These are phyloP conservation scores for Cephalopterus ornatus DNA, from an alignment of 2,113 vertebrate species.

Conservation along the genomic window DNA sequence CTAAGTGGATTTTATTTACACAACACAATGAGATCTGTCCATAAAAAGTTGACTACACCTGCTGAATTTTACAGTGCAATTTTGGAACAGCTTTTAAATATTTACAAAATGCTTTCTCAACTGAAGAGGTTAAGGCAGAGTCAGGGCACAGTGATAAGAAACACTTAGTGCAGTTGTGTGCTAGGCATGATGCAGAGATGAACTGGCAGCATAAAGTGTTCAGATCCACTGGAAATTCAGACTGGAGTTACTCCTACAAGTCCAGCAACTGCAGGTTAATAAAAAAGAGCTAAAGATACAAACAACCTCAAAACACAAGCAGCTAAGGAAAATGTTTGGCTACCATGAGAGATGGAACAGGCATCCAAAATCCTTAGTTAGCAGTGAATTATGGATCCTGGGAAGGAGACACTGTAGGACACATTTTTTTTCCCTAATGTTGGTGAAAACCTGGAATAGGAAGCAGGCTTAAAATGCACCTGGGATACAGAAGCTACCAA, in stretches of 20 bases:
- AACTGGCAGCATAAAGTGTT: not conserved
- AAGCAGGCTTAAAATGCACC: not conserved
- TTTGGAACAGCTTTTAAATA: slow-evolving; percentile 25
- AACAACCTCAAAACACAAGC: not conserved
- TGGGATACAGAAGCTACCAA: not conserved
- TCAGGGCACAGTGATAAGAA: slow-evolving; percentile 55
- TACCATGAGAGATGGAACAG: not conserved
- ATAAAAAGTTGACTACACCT: slow-evolving; percentile 4
- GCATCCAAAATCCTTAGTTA: not conserved
- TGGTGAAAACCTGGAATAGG: not conserved
- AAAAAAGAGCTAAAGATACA: not conserved
- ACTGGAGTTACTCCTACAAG: not conserved
- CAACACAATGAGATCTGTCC: not conserved
- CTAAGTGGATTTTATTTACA: slow-evolving; percentile 58
- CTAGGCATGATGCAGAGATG: not conserved
- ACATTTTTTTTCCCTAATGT: not conserved
- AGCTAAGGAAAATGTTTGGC: not conserved
- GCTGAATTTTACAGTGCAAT: slow-evolving; percentile 38
- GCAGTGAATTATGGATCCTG: not conserved
- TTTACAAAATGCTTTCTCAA: slow-evolving; percentile 20
- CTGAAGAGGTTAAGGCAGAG: slow-evolving; percentile 40
- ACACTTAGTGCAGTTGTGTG: slow-evolving; percentile 33
- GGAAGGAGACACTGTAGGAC: not conserved
- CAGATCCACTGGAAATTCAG: not conserved
- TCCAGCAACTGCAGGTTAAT: not conserved